Percentiles rank a stretch among this genome's conserved stretches.
phyloP scores from a whole-genome alignment of 2,113 vertebrate genomes.

The Megaceryle torquata region DNA sequence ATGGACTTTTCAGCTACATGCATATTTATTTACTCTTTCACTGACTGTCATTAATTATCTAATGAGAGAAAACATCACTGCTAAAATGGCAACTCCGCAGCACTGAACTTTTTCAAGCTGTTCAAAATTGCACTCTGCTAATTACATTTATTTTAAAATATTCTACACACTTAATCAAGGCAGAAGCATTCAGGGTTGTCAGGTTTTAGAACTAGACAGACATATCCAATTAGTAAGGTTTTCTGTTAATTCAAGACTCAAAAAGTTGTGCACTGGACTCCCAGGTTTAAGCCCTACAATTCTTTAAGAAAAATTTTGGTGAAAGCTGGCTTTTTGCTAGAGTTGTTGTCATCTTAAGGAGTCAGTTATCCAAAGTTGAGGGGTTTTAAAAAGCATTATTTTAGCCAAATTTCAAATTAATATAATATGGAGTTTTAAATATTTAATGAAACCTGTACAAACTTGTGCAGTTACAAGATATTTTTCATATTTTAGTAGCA shows the following conservation, averaged over 20 bases:
- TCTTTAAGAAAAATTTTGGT: background rate
- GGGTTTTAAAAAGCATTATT: background rate
- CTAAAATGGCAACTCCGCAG: background rate
- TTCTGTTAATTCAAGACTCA: background rate
- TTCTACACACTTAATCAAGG: background rate
- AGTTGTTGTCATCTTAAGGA: background rate
- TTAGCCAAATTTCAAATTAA: background rate
- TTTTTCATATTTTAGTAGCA: background rate
- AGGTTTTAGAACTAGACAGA: background rate
- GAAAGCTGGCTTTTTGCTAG: background rate
- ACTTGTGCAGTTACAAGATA: background rate
- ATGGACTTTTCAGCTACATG: background rate
- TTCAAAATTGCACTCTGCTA: background rate
- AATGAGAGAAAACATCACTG: background rate
- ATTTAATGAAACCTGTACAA: background rate
- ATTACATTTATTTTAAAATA: background rate
- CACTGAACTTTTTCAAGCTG: background rate
- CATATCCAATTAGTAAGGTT: background rate
- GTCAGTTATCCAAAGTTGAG: background rate
- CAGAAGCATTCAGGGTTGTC: background rate
- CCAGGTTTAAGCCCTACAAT: background rate
- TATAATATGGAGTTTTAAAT: background rate
- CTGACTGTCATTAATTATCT: conserved; percentile 1
- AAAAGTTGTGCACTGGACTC: background rate
- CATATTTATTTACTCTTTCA: conserved; percentile 9